Conservation (phyloP, 2,113 vertebrate genomes). For the Megaceryle torquata region DNA sequence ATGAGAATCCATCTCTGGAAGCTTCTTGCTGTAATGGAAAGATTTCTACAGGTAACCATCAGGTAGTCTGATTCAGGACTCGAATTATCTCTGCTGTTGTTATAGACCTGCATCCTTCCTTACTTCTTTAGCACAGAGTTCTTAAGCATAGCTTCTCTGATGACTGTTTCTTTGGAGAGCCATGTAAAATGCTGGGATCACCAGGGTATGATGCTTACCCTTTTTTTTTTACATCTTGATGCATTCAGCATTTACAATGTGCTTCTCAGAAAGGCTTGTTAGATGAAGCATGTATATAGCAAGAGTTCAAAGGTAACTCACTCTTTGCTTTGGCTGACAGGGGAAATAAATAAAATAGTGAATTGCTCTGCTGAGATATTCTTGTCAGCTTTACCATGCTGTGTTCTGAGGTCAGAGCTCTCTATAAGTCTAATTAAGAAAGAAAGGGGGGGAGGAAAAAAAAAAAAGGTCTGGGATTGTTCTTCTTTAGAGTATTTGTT, state of each 20-base stretch:
- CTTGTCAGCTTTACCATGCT: not conserved
- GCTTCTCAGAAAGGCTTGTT: not conserved
- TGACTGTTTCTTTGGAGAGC: not conserved
- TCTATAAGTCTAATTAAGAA: not conserved
- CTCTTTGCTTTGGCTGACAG: not conserved
- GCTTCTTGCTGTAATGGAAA: not conserved
- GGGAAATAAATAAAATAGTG: constrained; percentile 3
- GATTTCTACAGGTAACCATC: not conserved
- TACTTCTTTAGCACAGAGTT: not conserved
- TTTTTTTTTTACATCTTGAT: constrained; percentile 20
- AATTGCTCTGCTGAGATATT: not conserved
- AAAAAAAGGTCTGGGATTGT: not conserved
- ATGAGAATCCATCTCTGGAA: not conserved
- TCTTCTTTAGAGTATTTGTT: not conserved
- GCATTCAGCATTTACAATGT: not conserved
- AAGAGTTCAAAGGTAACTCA: constrained; percentile 41
- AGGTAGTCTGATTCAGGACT: not conserved
- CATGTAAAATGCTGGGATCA: not conserved
- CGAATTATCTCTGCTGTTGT: not conserved
- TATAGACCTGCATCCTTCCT: not conserved
- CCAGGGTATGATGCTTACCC: not conserved
- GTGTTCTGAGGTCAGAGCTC: not conserved
- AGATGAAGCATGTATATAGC: not conserved
- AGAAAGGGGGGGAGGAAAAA: not conserved
- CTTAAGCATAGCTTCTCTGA: not conserved